phyloP scores from a whole-genome alignment of 2,113 vertebrate genomes.

The Anas platyrhynchos region DNA sequence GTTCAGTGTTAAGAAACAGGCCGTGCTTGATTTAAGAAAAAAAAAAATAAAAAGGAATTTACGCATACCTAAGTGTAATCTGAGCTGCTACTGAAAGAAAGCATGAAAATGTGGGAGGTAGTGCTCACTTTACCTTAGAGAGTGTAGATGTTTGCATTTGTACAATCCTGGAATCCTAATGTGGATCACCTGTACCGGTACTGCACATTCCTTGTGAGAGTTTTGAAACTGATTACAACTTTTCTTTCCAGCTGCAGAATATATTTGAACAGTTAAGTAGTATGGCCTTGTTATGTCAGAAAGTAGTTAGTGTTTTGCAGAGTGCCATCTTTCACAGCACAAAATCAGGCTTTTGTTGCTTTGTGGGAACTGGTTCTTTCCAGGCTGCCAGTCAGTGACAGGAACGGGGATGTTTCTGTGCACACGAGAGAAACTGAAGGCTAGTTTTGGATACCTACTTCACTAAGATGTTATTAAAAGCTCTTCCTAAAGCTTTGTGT shows the following conservation, averaged over 20 bases:
- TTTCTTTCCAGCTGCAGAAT: background rate
- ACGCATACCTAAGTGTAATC: background rate
- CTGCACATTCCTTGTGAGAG: background rate
- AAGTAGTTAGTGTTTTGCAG: background rate
- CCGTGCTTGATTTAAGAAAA: background rate
- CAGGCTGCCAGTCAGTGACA: constrained; percentile 37
- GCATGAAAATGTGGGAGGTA: background rate
- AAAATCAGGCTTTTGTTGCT: background rate
- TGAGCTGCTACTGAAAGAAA: background rate
- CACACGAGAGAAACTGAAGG: constrained; percentile 18
- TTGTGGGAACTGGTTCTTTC: constrained; percentile 47
- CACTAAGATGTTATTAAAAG: constrained; percentile 56
- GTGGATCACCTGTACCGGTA: background rate
- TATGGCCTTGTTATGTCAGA: background rate
- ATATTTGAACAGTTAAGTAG: constrained; percentile 22
- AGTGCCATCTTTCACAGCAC: constrained; percentile 18
- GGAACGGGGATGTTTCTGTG: background rate
- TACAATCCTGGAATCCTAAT: background rate
- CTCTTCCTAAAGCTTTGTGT: constrained; percentile 48
- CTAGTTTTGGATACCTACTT: constrained; percentile 52
- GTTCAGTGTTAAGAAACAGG: background rate
- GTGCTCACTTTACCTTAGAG: background rate
- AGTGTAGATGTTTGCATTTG: background rate
- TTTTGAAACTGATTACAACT: constrained; percentile 14
- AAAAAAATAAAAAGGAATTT: background rate